phyloP scores from a whole-genome alignment of 1,140 invertebrate species.

The Drosophila baimaii region DNA sequence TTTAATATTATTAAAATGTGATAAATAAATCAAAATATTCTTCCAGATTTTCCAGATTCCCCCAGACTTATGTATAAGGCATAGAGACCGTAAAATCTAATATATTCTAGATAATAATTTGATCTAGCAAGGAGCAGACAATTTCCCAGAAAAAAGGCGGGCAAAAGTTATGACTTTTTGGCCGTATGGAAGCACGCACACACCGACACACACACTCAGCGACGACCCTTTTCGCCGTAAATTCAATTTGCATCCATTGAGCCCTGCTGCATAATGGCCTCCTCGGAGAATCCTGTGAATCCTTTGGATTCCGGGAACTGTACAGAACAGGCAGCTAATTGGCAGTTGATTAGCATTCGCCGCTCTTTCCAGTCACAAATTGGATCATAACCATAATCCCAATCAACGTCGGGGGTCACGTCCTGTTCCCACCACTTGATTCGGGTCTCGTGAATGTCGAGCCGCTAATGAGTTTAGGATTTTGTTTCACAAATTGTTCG shows the following conservation, averaged over 20 bases:
- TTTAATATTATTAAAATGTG: neutral
- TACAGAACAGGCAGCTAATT: slow-evolving; percentile 37
- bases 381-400: slow-evolving; percentile 54
- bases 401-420: slow-evolving; percentile 45
- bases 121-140: neutral
- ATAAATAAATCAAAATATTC: neutral
- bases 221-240: slow-evolving; percentile 6
- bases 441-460: slow-evolving; percentile 9
- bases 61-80: too few species aligned
- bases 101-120: slow-evolving; percentile 12
- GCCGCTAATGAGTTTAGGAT: slow-evolving; percentile 33
- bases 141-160: neutral
- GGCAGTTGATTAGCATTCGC: slow-evolving; percentile 42
- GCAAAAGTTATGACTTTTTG: slow-evolving; percentile 6
- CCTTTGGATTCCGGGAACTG: slow-evolving; percentile 2
- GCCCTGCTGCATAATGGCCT: slow-evolving; percentile 3
- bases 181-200: neutral
- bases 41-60: neutral
- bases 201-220: neutral
- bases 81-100: neutral
- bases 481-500: neutral
- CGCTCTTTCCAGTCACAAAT: slow-evolving; percentile 31
- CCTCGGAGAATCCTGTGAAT: neutral
- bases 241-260: slow-evolving; percentile 30
- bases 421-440: slow-evolving; percentile 22